phyloP scores from a whole-genome alignment of 1,140 invertebrate genomes.

The Psilanteris sp. region DNA sequence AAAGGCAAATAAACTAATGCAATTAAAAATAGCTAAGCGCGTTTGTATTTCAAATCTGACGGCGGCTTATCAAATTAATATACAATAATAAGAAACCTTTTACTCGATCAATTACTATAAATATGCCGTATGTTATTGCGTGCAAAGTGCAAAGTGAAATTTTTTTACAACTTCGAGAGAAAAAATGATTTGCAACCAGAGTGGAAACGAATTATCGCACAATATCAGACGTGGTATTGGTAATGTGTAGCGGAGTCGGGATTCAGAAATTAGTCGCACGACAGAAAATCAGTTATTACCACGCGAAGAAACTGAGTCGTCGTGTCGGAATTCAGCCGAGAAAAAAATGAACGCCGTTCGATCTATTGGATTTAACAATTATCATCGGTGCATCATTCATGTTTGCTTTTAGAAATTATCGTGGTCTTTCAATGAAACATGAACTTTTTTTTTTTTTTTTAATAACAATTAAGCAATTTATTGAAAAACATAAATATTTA shows the following conservation, averaged over 20 bases:
- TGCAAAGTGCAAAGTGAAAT: conserved; percentile 56
- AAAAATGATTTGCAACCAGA: conserved; percentile 53
- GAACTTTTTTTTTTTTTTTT: too few species aligned
- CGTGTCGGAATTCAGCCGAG: too few species aligned
- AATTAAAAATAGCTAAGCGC: conserved; percentile 10
- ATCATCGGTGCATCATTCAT: too few species aligned
- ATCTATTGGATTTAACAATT: too few species aligned
- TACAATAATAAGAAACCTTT: conserved; percentile 42
- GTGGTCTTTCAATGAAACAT: too few species aligned
- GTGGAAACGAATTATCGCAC: conserved; percentile 40
- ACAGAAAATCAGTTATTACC: too few species aligned
- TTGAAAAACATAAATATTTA: too few species aligned
- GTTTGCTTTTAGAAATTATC: too few species aligned
- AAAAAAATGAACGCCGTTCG: too few species aligned
- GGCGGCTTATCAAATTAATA: conserved; percentile 30
- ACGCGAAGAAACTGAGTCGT: too few species aligned
- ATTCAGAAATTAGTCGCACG: conserved; percentile 16
- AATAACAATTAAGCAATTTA: too few species aligned
- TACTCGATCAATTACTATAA: conserved; percentile 55
- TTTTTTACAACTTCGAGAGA: conserved; percentile 54
- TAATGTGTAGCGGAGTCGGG: not conserved
- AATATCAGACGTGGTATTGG: conserved; percentile 38
- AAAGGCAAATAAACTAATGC: conserved; percentile 6
- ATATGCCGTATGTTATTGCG: conserved; percentile 47
- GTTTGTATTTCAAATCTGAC: conserved; percentile 22